Conservation (phyloP, 2,797 vertebrate genomes). For the Megalops cyprinoides region DNA sequence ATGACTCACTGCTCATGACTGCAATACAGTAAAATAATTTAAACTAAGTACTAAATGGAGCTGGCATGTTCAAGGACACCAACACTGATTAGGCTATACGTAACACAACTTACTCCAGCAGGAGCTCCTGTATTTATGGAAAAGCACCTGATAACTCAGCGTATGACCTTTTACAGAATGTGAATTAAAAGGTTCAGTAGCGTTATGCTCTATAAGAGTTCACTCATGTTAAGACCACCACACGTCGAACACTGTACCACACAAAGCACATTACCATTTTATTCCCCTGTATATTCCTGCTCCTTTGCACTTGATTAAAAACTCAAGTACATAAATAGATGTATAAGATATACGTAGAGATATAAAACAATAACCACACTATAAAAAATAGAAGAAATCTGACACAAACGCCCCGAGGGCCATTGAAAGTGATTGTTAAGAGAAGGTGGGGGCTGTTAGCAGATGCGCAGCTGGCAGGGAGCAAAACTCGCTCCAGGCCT, state of each 20-base stretch:
- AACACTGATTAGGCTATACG: neutral
- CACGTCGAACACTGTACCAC: no score
- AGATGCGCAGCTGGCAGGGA: no score
- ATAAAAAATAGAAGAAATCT: neutral
- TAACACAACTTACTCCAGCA: no score
- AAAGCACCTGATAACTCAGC: neutral
- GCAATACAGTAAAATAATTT: neutral
- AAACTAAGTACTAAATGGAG: conserved; percentile 40
- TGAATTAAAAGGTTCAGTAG: neutral
- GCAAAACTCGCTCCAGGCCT: neutral
- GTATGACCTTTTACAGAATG: neutral
- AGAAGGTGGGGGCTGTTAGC: no score
- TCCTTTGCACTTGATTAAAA: neutral
- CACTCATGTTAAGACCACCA: no score
- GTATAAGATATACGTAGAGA: no score
- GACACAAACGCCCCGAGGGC: neutral
- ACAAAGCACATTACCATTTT: no score
- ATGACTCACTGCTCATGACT: neutral
- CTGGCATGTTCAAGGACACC: conserved; percentile 37
- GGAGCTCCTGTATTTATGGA: neutral
- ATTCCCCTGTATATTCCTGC: no score
- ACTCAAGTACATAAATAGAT: no score
- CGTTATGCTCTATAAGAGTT: neutral
- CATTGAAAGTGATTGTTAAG: neutral
- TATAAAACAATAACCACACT: neutral